A percentile compares a stretch with the other conserved stretches of the same genome.
These are phyloP conservation scores for Cepaea hortensis DNA, from an alignment of 2,888 invertebrate species.

Conservation along the genomic window DNA sequence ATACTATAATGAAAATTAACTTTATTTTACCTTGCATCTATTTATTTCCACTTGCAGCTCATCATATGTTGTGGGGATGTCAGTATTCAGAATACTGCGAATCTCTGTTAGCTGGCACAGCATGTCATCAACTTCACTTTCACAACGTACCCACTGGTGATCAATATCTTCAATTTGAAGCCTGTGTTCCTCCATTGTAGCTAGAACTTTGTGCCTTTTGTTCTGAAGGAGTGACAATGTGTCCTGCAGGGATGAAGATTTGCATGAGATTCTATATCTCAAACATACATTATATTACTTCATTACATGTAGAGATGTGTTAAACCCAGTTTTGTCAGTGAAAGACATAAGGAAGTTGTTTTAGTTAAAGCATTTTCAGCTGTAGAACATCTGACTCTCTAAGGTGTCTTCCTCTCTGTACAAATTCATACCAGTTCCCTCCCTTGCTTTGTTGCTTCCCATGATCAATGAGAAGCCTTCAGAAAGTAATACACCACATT, in stretches of 20 bases:
- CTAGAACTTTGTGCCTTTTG: conserved; percentile 62
- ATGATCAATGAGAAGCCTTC: too few species aligned
- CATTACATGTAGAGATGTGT: too few species aligned
- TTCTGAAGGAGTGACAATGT: conserved; percentile 52
- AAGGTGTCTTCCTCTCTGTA: too few species aligned
- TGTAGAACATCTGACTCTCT: too few species aligned
- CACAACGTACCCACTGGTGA: conserved; percentile 69
- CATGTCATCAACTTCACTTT: conserved; percentile 71
- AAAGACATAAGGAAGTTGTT: too few species aligned
- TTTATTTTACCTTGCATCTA: conserved; percentile 66
- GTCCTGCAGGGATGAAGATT: neutral
- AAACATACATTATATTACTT: too few species aligned
- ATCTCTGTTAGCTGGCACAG: conserved; percentile 71
- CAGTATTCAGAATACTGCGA: conserved; percentile 59
- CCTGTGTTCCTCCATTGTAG: conserved; percentile 62
- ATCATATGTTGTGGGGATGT: conserved; percentile 70
- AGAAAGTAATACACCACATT: too few species aligned
- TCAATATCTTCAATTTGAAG: conserved; percentile 64
- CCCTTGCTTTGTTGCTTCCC: too few species aligned
- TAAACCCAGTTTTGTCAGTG: too few species aligned
- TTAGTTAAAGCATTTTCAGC: too few species aligned
- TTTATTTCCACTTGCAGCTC: conserved; percentile 70
- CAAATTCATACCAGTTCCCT: too few species aligned
- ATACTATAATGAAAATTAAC: neutral
- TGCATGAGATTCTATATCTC: neutral